A percentile compares a stretch with the other conserved stretches of the same genome.
phyloP scores from a whole-genome alignment of 2,113 vertebrate species.

The Chelonoidis abingdonii region DNA sequence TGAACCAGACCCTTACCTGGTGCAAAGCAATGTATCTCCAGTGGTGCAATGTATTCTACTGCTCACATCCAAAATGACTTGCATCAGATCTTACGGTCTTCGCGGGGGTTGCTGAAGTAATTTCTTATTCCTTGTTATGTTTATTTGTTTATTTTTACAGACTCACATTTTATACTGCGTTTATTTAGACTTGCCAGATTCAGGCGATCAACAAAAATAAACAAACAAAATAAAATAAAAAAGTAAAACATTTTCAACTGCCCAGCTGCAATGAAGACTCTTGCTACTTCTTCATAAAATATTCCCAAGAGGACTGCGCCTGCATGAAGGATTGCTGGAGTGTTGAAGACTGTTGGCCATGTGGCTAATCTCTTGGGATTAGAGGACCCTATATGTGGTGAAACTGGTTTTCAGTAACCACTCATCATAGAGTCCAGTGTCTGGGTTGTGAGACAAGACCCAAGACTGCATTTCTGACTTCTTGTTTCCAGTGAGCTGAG shows the following conservation, averaged over 20 bases:
- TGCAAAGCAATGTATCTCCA: neutral
- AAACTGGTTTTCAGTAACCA: no score
- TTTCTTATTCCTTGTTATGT: conserved; percentile 24
- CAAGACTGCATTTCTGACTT: no score
- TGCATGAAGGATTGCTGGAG: neutral
- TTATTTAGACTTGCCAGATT: neutral
- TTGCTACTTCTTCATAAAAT: neutral
- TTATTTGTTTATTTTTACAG: neutral
- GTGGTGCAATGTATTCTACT: neutral
- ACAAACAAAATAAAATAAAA: no score
- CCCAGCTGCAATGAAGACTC: neutral
- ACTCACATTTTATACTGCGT: neutral
- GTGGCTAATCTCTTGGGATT: no score
- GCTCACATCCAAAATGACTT: neutral
- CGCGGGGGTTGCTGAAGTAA: conserved; percentile 12
- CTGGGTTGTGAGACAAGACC: no score
- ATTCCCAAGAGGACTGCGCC: fast-evolving
- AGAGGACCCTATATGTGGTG: no score
- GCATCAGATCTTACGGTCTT: neutral
- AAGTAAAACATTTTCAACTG: no score
- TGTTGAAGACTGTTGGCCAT: neutral
- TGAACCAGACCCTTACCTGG: neutral
- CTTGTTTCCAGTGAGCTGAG: no score
- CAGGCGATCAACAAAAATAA: neutral
- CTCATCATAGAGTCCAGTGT: no score